Percentiles rank a stretch among this genome's conserved stretches.
These are phyloP conservation scores for Pectinophora gossypiella DNA, from an alignment of 1,140 invertebrate genomes.

Conservation along the genomic window DNA sequence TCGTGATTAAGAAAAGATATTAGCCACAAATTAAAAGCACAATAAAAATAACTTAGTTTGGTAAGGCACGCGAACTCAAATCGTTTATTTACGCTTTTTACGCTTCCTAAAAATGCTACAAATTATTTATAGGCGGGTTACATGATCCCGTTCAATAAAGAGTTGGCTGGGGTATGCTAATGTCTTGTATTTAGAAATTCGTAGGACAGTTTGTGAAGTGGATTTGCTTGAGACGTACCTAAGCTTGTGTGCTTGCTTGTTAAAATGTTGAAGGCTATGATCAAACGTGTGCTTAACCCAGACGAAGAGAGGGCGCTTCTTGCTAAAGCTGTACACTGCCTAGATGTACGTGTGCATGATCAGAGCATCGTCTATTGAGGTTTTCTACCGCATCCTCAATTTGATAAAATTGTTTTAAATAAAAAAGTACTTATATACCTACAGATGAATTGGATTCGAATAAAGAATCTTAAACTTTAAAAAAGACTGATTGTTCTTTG, in stretches of 20 bases:
- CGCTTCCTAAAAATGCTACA: constrained; percentile 42
- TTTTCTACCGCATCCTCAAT: no score
- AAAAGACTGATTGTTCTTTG: no score
- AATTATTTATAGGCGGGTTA: constrained; percentile 58
- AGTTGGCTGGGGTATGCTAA: constrained; percentile 53
- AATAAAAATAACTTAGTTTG: constrained; percentile 20
- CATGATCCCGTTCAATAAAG: constrained; percentile 62
- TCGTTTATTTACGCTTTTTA: constrained; percentile 65
- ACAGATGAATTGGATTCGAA: no score
- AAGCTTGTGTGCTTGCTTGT: constrained; percentile 6
- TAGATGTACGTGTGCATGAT: constrained; percentile 41
- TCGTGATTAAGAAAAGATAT: constrained; percentile 23
- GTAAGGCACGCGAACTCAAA: constrained; percentile 53
- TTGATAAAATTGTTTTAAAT: no score
- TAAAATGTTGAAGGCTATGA: constrained; percentile 62
- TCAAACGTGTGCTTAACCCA: constrained; percentile 51
- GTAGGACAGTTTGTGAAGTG: constrained; percentile 31
- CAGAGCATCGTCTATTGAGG: no score
- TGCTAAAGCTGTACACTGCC: constrained; percentile 40
- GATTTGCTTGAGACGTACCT: constrained; percentile 37
- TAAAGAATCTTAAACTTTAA: no score
- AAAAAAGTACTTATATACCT: no score
- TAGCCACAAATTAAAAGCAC: constrained; percentile 30
- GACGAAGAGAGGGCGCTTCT: constrained; percentile 47
- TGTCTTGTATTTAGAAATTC: constrained; percentile 36